Conservation (phyloP, 2,888 invertebrate genomes). For the Cantharis nigra region DNA sequence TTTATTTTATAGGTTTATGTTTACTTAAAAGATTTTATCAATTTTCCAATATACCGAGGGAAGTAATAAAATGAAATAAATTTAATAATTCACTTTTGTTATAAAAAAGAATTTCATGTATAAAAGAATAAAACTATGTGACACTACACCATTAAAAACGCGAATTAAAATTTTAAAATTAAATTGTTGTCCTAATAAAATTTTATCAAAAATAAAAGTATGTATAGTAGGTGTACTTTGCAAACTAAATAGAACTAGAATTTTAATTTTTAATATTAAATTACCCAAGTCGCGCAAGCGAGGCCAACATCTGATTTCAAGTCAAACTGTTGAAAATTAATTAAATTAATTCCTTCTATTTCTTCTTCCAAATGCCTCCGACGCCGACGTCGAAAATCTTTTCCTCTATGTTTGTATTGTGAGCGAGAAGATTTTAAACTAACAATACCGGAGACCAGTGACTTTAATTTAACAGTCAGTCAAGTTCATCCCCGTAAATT, state of each 20-base stretch:
- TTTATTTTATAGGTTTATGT: conserved; percentile 3
- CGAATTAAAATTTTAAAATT: not conserved
- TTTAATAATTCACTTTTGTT: not conserved
- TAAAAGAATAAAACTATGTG: not conserved
- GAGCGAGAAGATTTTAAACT: no score
- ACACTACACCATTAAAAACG: not conserved
- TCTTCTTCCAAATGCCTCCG: no score
- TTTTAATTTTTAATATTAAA: not conserved
- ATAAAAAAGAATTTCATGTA: not conserved
- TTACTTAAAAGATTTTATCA: conserved; percentile 4
- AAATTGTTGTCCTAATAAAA: not conserved
- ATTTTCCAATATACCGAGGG: not conserved
- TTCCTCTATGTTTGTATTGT: no score
- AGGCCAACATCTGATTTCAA: no score
- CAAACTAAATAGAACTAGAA: not conserved
- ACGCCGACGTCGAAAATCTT: no score
- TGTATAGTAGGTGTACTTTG: not conserved
- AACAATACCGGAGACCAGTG: no score
- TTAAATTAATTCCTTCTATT: no score
- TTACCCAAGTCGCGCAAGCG: not conserved
- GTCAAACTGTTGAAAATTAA: no score
- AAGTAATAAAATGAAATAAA: conserved; percentile 2
- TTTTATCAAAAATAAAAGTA: not conserved
- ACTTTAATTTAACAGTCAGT: no score
- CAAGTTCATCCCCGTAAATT: no score